Evolutionary conservation across 2,888 invertebrate species (phyloP), one percentile per base, ranked within the genome.

Genomic region (Polymixis lichenea): DNA sequence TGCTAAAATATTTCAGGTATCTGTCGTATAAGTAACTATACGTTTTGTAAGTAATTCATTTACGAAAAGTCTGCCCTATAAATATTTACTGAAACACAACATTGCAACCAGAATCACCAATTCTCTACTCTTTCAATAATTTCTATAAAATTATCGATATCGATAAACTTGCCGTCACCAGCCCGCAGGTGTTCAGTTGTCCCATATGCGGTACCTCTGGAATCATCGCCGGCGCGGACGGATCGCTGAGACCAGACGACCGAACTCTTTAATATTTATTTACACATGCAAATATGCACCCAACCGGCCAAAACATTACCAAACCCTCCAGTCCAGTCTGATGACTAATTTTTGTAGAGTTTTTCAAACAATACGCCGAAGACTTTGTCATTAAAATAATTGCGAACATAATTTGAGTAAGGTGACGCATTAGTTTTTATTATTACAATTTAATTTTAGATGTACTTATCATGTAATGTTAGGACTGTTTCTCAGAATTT

Each of bases 201-300:
- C 88, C 89, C 88, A 90, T 89, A 87, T 87, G 91, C 89, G 84
- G 90, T 86, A 89, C 88, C 87, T 91, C 89, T 88, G 88, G 89
- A 91, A 89, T 85, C 87, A 90, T 81, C 72, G 85, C 53, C 76
- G 73, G 78, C 80, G 84, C 77, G 78, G 86, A 86, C 88, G 86
- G 87, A 87, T 87, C 87, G 78, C 71, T 86, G 71, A 80, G 86
- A 85, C 90, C 89, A 90, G 90, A 89, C 91, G 88, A 86, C 88
- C 82, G 83, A 86, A 86, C 89, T 90, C 87, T 90, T 92, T 90
- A 88, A 93, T 93, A 94, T 94, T 94, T 95, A 95, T 95, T 95
- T 94, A 95, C 94, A 92, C 92, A 94, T 94, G 93, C 92, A 93
- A 93, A 94, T 93, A 88, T 87, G 87, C 87, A 86, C 84, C 80